Conservation (phyloP, 2,888 invertebrate species). For the Trisateles emortualis region DNA sequence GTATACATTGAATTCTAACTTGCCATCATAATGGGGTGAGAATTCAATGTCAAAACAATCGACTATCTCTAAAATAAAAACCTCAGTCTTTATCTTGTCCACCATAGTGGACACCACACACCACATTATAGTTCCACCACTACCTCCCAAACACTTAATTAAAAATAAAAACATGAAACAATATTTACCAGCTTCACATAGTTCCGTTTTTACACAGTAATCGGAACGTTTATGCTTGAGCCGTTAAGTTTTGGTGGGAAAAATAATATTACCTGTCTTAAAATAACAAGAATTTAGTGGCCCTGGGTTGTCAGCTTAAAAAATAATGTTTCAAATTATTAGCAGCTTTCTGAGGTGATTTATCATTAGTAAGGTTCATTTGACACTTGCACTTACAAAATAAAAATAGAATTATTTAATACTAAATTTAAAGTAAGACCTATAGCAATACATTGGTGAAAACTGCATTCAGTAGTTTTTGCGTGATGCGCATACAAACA, state of each 20-base stretch:
- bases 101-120: conserved; percentile 33
- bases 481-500: no score
- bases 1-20: conserved; percentile 39
- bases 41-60: conserved; percentile 33
- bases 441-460: no score
- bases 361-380: conserved; percentile 22
- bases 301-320: conserved; percentile 21
- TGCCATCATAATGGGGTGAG: conserved; percentile 13
- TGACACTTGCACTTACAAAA: conserved; percentile 32
- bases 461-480: no score
- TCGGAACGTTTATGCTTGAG: conserved; percentile 5
- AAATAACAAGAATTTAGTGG: conserved; percentile 15
- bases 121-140: conserved; percentile 26
- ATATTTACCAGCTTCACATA: conserved; percentile 20
- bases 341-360: no score
- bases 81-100: conserved; percentile 65
- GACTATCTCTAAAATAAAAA: conserved; percentile 53
- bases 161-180: conserved; percentile 27
- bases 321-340: conserved; percentile 37
- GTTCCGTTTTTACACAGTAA: conserved; percentile 9
- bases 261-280: conserved; percentile 7
- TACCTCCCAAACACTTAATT: conserved; percentile 17
- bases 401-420: no score
- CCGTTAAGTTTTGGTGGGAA: conserved; percentile 38
- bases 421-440: no score